These are phyloP conservation scores for Melitaea cinxia DNA, from an alignment of 1,140 invertebrate species.

Conservation along the genomic window DNA sequence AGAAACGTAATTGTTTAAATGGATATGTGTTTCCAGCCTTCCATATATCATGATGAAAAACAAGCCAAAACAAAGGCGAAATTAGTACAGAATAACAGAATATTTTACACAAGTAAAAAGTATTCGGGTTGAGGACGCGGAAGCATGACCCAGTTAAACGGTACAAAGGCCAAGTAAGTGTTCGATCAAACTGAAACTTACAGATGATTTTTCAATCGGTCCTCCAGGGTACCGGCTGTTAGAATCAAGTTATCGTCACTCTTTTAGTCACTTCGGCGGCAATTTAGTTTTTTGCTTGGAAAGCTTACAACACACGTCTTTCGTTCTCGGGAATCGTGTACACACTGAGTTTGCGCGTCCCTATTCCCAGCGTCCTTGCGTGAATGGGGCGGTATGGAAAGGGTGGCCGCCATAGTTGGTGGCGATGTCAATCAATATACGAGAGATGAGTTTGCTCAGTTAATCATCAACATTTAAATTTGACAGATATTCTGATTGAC, in stretches of 20 bases:
- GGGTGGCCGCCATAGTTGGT: conserved; percentile 74
- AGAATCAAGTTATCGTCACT: conserved; percentile 40
- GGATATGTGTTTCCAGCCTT: neutral
- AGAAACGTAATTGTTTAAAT: neutral
- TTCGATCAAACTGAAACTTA: conserved; percentile 51
- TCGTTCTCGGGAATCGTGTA: conserved; percentile 48
- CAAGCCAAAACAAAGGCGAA: conserved; percentile 10
- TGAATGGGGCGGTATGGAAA: conserved; percentile 71
- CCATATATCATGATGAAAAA: conserved; percentile 2
- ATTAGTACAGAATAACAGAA: conserved; percentile 40
- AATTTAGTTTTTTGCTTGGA: conserved; percentile 21
- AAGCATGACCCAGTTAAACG: conserved; percentile 69
- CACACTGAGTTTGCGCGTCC: conserved; percentile 76
- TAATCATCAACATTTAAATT: conserved; percentile 45
- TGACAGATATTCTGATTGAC: neutral
- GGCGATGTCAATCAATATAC: conserved; percentile 78
- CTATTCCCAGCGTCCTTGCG: conserved; percentile 74
- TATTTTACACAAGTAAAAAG: conserved; percentile 42
- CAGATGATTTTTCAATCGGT: conserved; percentile 63
- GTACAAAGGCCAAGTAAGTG: conserved; percentile 15
- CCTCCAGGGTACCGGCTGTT: conserved; percentile 52
- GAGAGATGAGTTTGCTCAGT: conserved; percentile 63
- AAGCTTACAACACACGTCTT: conserved; percentile 55
- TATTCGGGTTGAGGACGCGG: conserved; percentile 61
- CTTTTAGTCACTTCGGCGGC: conserved; percentile 52